Evolutionary conservation across 2,113 vertebrate species (phyloP).

Genomic region (Panthera uncia): DNA sequence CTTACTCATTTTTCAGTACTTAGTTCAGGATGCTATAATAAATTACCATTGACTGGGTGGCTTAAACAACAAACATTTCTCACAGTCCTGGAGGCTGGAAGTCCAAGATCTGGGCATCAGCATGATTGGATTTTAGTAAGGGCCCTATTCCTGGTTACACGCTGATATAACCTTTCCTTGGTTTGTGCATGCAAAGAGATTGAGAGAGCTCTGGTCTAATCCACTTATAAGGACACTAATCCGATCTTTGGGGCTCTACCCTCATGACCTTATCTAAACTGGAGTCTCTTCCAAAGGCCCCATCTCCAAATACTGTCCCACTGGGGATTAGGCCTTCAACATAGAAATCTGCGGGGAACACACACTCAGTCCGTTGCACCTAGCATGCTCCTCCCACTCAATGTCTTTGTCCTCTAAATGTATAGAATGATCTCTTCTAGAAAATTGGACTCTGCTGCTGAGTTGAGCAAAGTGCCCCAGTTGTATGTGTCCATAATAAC

Average conservation of each 20-base stretch:
- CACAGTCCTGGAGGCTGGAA: neutral
- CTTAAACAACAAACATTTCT: neutral
- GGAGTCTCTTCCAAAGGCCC: neutral
- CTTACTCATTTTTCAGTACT: neutral
- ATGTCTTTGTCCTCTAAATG: neutral
- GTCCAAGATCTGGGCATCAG: neutral
- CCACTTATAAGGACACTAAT: neutral
- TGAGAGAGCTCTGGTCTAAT: neutral
- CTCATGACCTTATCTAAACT: neutral
- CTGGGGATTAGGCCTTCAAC: neutral
- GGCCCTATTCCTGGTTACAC: neutral
- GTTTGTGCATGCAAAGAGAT: neutral
- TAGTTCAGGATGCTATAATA: neutral
- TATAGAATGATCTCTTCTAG: neutral
- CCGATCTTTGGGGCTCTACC: neutral
- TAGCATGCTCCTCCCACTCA: neutral
- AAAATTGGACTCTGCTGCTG: conserved; percentile 5
- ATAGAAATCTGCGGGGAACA: neutral
- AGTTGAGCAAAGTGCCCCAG: neutral
- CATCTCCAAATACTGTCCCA: neutral
- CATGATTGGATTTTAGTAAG: neutral
- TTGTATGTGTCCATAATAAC: neutral
- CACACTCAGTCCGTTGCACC: neutral
- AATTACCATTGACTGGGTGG: neutral
- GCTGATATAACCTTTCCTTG: neutral